A percentile compares a stretch with the other conserved stretches of the same genome.
Evolutionary conservation across 2,888 invertebrate species (phyloP).

Genomic region (Acanthopleura granulata): DNA sequence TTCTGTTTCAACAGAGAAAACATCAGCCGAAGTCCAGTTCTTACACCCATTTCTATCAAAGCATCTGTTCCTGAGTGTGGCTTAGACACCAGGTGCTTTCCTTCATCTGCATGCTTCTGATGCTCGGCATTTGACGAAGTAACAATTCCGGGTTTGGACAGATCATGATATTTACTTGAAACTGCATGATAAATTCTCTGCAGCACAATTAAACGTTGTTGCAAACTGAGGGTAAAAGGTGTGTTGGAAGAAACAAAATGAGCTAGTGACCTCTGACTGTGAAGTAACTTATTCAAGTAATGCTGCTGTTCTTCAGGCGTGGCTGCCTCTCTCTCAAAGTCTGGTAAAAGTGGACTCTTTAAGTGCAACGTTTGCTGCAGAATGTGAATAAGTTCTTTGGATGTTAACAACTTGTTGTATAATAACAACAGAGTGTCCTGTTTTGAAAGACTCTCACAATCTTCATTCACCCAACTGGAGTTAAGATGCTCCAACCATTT

Average conservation of each 20-base stretch:
- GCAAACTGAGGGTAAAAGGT: conserved; percentile 74
- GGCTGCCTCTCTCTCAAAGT: conserved; percentile 73
- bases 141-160: conserved; percentile 36
- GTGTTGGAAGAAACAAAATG: conserved; percentile 74
- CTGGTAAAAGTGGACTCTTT: conserved; percentile 70
- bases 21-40: conserved; percentile 75
- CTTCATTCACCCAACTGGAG: conserved; percentile 75
- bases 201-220: conserved; percentile 74
- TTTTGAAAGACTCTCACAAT: conserved; percentile 73
- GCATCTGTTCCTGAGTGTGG: conserved; percentile 69
- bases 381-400: conserved; percentile 67
- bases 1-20: conserved; percentile 76
- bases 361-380: conserved; percentile 63
- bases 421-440: conserved; percentile 73
- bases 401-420: conserved; percentile 73
- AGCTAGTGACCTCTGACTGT: conserved; percentile 74
- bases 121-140: conserved; percentile 22
- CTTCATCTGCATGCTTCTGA: conserved; percentile 20
- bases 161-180: conserved; percentile 73
- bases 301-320: conserved; percentile 73
- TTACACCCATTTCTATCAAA: conserved; percentile 76
- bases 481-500: conserved; percentile 76
- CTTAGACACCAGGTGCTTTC: conserved; percentile 22
- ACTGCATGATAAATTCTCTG: conserved; percentile 75
- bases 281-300: conserved; percentile 72